Evolutionary conservation across 2,888 invertebrate species (phyloP), one percentile per base, ranked within the genome.

Genomic region (Hemicrepidius hirtus): DNA sequence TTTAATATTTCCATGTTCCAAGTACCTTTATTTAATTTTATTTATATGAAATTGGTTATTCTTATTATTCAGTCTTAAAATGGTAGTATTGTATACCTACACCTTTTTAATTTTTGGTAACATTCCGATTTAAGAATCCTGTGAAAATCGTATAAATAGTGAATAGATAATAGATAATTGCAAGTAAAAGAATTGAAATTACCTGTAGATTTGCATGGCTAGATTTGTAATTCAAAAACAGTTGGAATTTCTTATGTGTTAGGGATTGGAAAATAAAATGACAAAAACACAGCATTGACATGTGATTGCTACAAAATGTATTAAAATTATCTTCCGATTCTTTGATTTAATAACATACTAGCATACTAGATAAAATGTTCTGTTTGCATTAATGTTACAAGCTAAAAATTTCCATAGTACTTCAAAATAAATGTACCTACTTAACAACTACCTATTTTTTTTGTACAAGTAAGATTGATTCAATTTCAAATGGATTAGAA

Each of bases 391-490:
- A 49, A 20, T 49, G 24, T 24, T 24, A 24, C 24, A 24, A 24
- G 24, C 24, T 41, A 40, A 5, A 40, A 24, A 44, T 44, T 62
- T 62, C 18, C 62, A 62, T 62, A 44, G 44, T 62, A 44, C 41
- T 44, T 37, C 20, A 46, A 40, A 24, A 24, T 62, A 62, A 62
- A 62, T 62, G 16, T 55, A 35, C 55, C 18, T 60, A 60, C 40
- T 35, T 40, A 59, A 50, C 13, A 44, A 44, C 7, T 13, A 13
- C 2, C 9, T 3, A n/a, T 37, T 1, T 37, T 6, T 37, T n/a
- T 37, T 2, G 1, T 37, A 35, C 35, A n/a, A n/a, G n/a, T 24
- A 24, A 24, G 24, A 24, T 24, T 2, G 2, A 24, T 24, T 24
- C 5, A 5, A 24, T 24, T 24, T 24, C 24, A 24, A 24, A 24